Evolutionary conservation across 1,140 invertebrate genomes (phyloP).

Genomic region (Bactericera cockerelli): DNA sequence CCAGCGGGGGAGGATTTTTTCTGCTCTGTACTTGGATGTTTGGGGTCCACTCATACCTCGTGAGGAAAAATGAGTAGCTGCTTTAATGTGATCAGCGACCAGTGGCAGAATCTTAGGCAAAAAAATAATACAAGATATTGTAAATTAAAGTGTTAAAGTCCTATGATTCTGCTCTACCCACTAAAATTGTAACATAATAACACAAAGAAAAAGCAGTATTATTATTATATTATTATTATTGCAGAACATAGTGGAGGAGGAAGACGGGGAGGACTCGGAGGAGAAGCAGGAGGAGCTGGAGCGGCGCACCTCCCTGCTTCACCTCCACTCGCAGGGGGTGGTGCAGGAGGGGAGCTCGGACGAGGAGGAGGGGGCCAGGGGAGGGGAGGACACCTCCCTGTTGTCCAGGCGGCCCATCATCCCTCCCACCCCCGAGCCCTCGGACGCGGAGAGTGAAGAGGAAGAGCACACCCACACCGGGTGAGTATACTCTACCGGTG

Average conservation of each 20-base stretch:
- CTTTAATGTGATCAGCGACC: no score
- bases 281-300: neutral
- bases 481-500: no score
- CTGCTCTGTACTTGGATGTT: no score
- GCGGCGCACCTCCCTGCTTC: neutral
- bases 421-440: neutral
- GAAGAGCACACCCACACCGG: no score
- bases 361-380: neutral
- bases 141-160: no score
- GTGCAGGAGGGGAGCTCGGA: slow-evolving; percentile 6
- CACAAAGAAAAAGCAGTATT: neutral
- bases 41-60: no score
- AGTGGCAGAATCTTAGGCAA: no score
- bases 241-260: neutral
- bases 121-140: no score
- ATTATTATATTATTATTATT: neutral
- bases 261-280: neutral
- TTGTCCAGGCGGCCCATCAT: neutral
- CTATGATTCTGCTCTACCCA: no score
- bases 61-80: no score
- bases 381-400: neutral
- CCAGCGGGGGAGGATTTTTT: no score
- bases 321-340: neutral
- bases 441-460: neutral
- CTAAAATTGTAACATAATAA: neutral